Percentiles rank a stretch among this genome's conserved stretches.
These are phyloP conservation scores for Silurus asotus DNA, from an alignment of 2,113 vertebrate genomes.

Conservation along the genomic window DNA sequence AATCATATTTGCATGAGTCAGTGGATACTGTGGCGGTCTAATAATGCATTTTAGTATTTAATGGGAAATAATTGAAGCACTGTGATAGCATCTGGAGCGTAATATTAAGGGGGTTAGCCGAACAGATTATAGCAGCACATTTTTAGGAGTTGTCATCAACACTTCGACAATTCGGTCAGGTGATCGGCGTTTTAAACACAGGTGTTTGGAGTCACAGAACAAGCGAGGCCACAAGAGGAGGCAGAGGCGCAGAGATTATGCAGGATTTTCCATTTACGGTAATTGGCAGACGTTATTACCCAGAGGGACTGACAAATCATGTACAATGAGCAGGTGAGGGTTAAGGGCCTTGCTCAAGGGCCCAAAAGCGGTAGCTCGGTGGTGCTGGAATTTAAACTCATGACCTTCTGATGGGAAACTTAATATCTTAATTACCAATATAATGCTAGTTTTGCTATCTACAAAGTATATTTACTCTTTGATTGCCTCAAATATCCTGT, in stretches of 20 bases:
- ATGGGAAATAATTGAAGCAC: background rate
- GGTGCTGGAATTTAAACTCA: too few relatives aligned
- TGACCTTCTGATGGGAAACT: too few relatives aligned
- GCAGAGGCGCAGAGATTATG: background rate
- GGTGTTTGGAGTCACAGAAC: background rate
- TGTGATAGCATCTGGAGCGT: background rate
- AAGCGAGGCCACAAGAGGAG: background rate
- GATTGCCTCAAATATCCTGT: background rate
- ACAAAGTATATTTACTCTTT: background rate
- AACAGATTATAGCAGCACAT: background rate
- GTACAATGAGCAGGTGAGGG: too few relatives aligned
- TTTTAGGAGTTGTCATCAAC: background rate
- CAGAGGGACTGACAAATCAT: too few relatives aligned
- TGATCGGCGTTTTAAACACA: background rate
- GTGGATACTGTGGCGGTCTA: background rate
- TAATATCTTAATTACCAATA: background rate
- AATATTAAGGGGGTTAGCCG: background rate
- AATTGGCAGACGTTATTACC: too few relatives aligned
- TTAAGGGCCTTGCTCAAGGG: too few relatives aligned
- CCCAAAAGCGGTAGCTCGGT: too few relatives aligned
- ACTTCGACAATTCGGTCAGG: background rate
- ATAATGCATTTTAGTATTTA: background rate
- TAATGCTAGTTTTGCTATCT: background rate
- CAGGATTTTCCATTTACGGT: background rate
- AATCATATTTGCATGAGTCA: background rate